Conservation (phyloP, 2,888 invertebrate species). For the Melieria crassipennis region DNA sequence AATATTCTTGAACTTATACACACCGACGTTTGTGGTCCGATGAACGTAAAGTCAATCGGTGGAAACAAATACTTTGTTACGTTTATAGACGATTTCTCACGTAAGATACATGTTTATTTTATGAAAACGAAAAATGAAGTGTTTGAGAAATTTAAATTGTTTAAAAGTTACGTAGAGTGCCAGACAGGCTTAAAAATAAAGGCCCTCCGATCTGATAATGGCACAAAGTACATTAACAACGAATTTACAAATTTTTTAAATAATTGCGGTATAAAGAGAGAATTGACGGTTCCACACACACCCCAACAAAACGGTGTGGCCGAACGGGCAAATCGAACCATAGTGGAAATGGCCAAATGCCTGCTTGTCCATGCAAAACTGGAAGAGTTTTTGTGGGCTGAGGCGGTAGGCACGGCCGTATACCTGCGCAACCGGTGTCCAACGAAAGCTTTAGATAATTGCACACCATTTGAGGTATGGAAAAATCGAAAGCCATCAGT, state of each 20-base stretch:
- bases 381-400: slow-evolving; percentile 42
- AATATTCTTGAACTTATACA: slow-evolving; percentile 2
- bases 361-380: slow-evolving; percentile 31
- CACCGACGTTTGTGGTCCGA: slow-evolving; percentile 31
- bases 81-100: slow-evolving; percentile 41
- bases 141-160: slow-evolving; percentile 29
- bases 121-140: slow-evolving; percentile 32
- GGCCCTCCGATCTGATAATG: slow-evolving; percentile 38
- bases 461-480: too few species aligned
- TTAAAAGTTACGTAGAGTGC: slow-evolving; percentile 29
- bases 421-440: not conserved
- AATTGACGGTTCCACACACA: slow-evolving; percentile 38
- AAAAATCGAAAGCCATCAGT: slow-evolving; percentile 1
- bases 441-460: too few species aligned
- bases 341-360: slow-evolving; percentile 39
- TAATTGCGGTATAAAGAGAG: slow-evolving; percentile 22
- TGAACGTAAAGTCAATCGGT: slow-evolving; percentile 36
- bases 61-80: slow-evolving; percentile 40
- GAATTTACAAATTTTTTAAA: slow-evolving; percentile 24
- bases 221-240: slow-evolving; percentile 38
- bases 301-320: slow-evolving; percentile 22
- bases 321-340: slow-evolving; percentile 27
- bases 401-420: slow-evolving; percentile 39
- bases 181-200: slow-evolving; percentile 38
- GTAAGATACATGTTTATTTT: slow-evolving; percentile 41